Base-by-base conservation (phyloP, 2,888 invertebrate species). In the Agrypnus murinus region DNA sequence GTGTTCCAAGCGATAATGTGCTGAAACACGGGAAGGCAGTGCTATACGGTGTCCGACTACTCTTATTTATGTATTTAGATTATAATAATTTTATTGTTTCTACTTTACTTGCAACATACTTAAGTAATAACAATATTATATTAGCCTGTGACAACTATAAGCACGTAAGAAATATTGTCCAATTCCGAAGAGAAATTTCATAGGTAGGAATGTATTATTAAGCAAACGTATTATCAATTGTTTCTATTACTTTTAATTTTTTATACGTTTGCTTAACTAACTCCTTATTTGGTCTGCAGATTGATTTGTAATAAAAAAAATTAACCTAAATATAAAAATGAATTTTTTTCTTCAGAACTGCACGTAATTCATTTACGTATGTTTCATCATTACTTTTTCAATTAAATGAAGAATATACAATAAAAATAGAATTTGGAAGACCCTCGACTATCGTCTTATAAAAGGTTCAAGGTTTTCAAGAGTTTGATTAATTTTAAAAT, bases 1-100 rank as follows among this genome's bases (percentile, higher is more conserved):
- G 85, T 85, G 85, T 85, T 85, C 84, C 85, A 85, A 86, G 85
- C 85, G 82, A 82, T 84, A 84, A 83, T 83, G 85, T 85, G 84
- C 83, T 84, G 85, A 86, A 85, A 86, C 85, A 85, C 85, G 79
- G 77, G 80, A 81, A 85, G 86, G 86, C 86, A 86, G 85, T 85
- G 86, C 86, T 85, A 86, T 85, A 85, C 85, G 83, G 85, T 85
- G 84, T 80, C 62, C 65, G 55, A 83, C 71, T 74, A 70, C 71
- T 73, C 62, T 68, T 74, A 40, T 58, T 55, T 71, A 72, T 64
- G 57, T 66, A 69, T 72, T 71, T 71, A 71, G 46, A 64, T 69
- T 55, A 68, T 62, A 67, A 66, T 59, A 67, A 50, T 69, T 65
- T 73, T 71, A 69, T 65, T 71, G 40, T 73, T 73, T 63, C 63